A percentile compares a stretch with the other conserved stretches of the same genome.
Conservation (phyloP, 2,113 vertebrate genomes). For the human region DNA sequence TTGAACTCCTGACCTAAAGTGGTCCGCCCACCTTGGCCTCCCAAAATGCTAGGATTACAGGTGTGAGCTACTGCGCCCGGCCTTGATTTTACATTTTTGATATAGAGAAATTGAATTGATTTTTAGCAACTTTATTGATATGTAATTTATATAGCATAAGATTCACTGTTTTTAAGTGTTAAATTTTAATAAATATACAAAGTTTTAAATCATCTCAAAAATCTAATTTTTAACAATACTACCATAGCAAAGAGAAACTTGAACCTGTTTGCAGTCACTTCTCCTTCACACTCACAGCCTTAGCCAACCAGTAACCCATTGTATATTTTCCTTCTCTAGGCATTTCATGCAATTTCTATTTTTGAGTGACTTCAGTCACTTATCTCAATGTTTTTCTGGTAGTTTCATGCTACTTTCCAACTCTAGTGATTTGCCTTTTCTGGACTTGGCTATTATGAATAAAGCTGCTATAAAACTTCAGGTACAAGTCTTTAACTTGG, state of each 20-base stretch:
- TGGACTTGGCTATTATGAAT: background rate
- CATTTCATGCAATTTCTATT: background rate
- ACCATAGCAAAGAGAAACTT: background rate
- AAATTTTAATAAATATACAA: background rate
- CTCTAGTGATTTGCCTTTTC: background rate
- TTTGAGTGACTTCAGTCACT: background rate
- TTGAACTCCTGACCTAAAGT: too few relatives aligned
- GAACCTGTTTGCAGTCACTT: background rate
- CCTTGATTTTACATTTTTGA: too few relatives aligned
- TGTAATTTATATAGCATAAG: background rate
- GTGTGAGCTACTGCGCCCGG: too few relatives aligned
- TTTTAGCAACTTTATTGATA: too few relatives aligned
- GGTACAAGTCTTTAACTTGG: background rate
- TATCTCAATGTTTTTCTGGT: background rate
- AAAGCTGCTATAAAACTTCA: background rate
- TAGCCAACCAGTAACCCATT: background rate
- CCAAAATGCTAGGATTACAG: too few relatives aligned
- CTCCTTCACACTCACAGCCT: background rate
- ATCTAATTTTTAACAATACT: slow-evolving; percentile 27
- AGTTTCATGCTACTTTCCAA: background rate
- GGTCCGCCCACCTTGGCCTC: too few relatives aligned
- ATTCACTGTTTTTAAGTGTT: background rate
- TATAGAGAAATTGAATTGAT: too few relatives aligned
- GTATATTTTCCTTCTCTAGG: background rate
- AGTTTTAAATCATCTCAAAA: background rate